Evolutionary conservation across 2,888 invertebrate species (phyloP).

Genomic region (Habroteleia sp.): DNA sequence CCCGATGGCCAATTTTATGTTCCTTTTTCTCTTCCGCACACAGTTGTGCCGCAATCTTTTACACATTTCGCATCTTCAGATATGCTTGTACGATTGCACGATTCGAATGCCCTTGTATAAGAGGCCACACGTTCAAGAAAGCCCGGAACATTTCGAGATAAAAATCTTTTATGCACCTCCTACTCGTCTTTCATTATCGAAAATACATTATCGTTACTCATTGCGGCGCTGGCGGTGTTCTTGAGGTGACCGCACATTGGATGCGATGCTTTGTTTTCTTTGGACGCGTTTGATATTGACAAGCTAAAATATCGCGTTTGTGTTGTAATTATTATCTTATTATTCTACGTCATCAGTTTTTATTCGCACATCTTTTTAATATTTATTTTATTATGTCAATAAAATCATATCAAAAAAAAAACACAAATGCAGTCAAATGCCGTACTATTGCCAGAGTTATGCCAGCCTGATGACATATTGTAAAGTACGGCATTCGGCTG

Average conservation of each 20-base stretch:
- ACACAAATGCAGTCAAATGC: too few relatives aligned
- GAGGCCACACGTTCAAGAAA: conserved; percentile 26
- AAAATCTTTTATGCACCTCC: conserved; percentile 47
- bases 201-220: conserved; percentile 53
- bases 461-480: too few relatives aligned
- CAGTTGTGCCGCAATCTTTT: conserved; percentile 6
- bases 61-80: conserved; percentile 12
- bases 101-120: conserved; percentile 17
- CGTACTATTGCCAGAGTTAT: too few relatives aligned
- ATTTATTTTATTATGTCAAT: too few relatives aligned
- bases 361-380: too few relatives aligned
- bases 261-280: conserved; percentile 40
- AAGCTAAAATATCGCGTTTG: conserved; percentile 26
- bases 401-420: too few relatives aligned
- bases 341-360: too few relatives aligned
- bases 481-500: too few relatives aligned
- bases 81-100: conserved; percentile 18
- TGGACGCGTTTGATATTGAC: conserved; percentile 25
- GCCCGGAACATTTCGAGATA: conserved; percentile 33
- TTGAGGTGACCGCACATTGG: conserved; percentile 60
- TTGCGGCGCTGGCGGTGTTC: conserved; percentile 32
- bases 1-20: too few relatives aligned
- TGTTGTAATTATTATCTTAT: conserved; percentile 11
- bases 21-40: conserved; percentile 11
- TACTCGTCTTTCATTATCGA: conserved; percentile 48